Base-by-base conservation (phyloP, 2,888 invertebrate genomes). In the Strigamia transsilvanica region DNA sequence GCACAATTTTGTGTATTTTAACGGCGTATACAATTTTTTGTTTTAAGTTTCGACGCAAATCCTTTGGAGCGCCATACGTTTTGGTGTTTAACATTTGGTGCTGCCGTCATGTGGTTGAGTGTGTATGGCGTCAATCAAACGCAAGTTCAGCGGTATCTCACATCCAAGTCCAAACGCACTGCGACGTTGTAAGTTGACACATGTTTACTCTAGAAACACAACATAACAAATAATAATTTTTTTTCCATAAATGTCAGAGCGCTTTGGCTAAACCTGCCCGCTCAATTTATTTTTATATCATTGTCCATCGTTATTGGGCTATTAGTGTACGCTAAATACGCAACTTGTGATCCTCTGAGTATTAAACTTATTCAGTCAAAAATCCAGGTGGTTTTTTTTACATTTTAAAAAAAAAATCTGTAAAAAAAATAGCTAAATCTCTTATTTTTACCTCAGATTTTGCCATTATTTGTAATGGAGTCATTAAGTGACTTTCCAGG, bases 381-480 rank as follows among this genome's bases (percentile, higher is more conserved):
- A 51, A 51, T 18, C 7, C 34, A 34, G 7, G 34, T 34, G 3
- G 4, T 51, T 2, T 51, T 18, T 18, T 51, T 34, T 34, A 5
- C 7, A 34, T 34, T 34, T 34, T 34, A 34, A 34, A 34, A 7
- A 3, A 34, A 34, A 34, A 34, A 3, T 34, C 34, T n/a, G n/a
- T n/a, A n/a, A 34, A n/a, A n/a, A n/a, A n/a, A n/a, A n/a, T n/a
- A n/a, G n/a, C n/a, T n/a, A n/a, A n/a, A n/a, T n/a, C n/a, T n/a
- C n/a, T 34, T 34, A 34, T 34, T 34, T 34, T 34, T 34, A 7
- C 95, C 95, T 88, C 93, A 98, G 88, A 90, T 98, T 66, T 90
- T 98, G 83, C 98, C 98, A 0, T 91, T 94, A 56, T 98, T 95
- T 87, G 96, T 98, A 34, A 94, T 98, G 90, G 92, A 93, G 83